A percentile compares a stretch with the other conserved stretches of the same genome.
These are phyloP conservation scores for Plectropomus leopardus DNA, from an alignment of 2,113 vertebrate genomes.

Conservation along the genomic window DNA sequence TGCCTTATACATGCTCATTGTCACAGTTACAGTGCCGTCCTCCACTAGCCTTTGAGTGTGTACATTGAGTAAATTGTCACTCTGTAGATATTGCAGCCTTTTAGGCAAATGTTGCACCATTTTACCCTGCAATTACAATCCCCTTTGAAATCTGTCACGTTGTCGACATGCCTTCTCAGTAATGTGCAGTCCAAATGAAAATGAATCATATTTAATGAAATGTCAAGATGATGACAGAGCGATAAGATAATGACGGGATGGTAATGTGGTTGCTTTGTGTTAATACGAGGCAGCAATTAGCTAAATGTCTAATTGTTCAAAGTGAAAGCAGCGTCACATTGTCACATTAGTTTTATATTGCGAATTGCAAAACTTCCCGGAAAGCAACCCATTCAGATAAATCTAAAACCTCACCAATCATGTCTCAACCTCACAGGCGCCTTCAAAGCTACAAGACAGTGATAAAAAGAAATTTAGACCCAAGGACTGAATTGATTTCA, in stretches of 20 bases:
- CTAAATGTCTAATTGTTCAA: slow-evolving; percentile 13
- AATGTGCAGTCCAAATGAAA: slow-evolving; percentile 21
- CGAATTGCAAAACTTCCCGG: background rate
- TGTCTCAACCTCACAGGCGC: background rate
- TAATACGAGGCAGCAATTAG: slow-evolving; percentile 21
- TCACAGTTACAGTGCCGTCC: background rate
- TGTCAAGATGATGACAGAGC: background rate
- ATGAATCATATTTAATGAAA: slow-evolving; percentile 36
- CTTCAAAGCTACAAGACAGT: background rate
- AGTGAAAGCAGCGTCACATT: slow-evolving; percentile 11
- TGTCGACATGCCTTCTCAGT: background rate
- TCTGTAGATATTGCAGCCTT: slow-evolving; percentile 17
- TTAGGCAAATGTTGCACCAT: slow-evolving; percentile 13
- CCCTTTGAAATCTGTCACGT: slow-evolving; percentile 25
- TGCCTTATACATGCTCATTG: slow-evolving; percentile 18
- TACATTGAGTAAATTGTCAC: slow-evolving; percentile 13
- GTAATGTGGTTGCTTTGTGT: slow-evolving; percentile 22
- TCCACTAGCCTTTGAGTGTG: background rate
- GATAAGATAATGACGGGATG: slow-evolving; percentile 44
- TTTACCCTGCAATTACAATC: slow-evolving; percentile 40
- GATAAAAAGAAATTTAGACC: background rate
- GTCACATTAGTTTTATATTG: slow-evolving; percentile 12
- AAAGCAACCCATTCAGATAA: background rate
- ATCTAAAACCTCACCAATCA: background rate
- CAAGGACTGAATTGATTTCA: background rate